phyloP scores from a whole-genome alignment of 2,888 invertebrate species.

The Pachliopta kotzebuea region DNA sequence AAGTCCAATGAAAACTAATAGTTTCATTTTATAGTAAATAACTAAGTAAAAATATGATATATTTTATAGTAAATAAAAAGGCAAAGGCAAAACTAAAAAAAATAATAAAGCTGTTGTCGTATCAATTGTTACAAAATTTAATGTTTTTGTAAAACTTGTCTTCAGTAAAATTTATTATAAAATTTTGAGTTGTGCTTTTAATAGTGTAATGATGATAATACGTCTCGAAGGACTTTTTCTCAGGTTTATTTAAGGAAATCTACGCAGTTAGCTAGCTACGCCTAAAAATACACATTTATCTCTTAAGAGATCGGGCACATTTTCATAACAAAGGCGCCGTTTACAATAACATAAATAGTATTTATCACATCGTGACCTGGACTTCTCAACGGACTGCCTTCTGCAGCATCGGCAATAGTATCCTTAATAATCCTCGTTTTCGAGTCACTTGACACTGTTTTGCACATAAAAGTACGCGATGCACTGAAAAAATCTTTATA shows the following conservation, averaged over 20 bases:
- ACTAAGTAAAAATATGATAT: too few relatives aligned
- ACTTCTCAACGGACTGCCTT: slow-evolving; percentile 44
- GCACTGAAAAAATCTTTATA: slow-evolving; percentile 54
- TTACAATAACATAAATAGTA: slow-evolving; percentile 9
- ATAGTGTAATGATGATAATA: not conserved
- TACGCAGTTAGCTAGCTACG: slow-evolving; percentile 19
- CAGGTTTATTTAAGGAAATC: slow-evolving; percentile 22
- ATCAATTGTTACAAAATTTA: too few relatives aligned
- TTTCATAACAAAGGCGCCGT: not conserved
- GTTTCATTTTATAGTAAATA: too few relatives aligned
- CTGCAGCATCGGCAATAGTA: slow-evolving; percentile 54
- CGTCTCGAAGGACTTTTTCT: slow-evolving; percentile 12
- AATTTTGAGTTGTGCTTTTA: not conserved
- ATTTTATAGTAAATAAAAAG: too few relatives aligned
- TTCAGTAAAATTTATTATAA: too few relatives aligned
- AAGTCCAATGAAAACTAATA: too few relatives aligned
- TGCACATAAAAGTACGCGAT: slow-evolving; percentile 69
- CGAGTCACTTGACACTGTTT: slow-evolving; percentile 65
- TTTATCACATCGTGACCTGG: slow-evolving; percentile 47
- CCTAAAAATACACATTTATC: slow-evolving; percentile 6
- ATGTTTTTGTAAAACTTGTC: too few relatives aligned
- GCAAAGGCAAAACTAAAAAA: too few relatives aligned
- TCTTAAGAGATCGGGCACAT: slow-evolving; percentile 3
- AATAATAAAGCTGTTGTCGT: too few relatives aligned
- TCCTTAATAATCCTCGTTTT: slow-evolving; percentile 62